phyloP scores from a whole-genome alignment of 2,888 invertebrate genomes.

The Meloe dianella region DNA sequence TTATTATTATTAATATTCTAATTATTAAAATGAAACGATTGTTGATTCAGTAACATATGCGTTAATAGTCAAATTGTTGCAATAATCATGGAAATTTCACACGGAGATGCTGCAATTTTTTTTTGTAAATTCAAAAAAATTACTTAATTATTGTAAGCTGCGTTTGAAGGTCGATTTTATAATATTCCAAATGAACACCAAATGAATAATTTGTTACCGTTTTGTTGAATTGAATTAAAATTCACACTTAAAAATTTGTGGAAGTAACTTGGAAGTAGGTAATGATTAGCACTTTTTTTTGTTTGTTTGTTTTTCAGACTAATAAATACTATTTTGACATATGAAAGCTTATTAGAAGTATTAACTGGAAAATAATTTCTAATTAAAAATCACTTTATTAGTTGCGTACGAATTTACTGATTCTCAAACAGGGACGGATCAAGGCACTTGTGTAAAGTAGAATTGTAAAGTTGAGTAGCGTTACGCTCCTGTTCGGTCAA shows the following conservation, averaged over 20 bases:
- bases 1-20: background rate
- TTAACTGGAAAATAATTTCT: background rate
- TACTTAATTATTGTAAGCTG: background rate
- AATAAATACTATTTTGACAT: background rate
- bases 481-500: background rate
- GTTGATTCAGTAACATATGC: background rate
- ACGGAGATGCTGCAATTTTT: background rate
- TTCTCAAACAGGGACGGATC: too few species aligned
- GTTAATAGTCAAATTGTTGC: background rate
- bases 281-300: too few species aligned
- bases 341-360: background rate
- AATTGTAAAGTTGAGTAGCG: too few species aligned
- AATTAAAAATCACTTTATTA: background rate
- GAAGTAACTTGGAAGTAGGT: too few species aligned
- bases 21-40: background rate
- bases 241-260: background rate
- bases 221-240: background rate
- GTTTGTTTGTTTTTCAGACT: background rate
- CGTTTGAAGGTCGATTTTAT: background rate
- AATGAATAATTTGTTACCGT: too few species aligned
- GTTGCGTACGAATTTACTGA: too few species aligned
- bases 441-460: too few species aligned
- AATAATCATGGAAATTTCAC: background rate
- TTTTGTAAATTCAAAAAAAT: background rate
- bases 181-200: too few species aligned